Evolutionary conservation across 2,888 invertebrate genomes (phyloP).

Genomic region (Leptinotarsa tumamoca): DNA sequence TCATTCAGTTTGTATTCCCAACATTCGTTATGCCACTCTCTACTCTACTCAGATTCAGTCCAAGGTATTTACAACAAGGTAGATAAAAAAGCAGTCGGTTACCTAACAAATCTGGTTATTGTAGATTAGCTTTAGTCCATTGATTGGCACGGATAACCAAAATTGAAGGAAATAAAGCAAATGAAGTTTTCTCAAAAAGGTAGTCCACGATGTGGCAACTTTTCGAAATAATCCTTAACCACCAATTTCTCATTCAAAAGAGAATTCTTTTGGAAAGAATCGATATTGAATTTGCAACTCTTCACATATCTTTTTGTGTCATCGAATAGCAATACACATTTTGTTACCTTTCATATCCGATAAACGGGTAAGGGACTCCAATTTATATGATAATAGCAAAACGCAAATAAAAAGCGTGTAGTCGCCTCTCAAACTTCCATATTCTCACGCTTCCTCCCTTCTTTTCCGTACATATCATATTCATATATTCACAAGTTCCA

Average conservation of each 20-base stretch:
- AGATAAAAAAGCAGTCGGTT: no score
- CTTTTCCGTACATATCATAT: constrained; percentile 7
- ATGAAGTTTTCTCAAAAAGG: no score
- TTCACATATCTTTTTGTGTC: constrained; percentile 20
- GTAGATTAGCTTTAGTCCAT: no score
- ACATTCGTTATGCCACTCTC: no score
- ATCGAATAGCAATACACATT: constrained; percentile 33
- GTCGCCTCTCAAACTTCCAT: constrained; percentile 19
- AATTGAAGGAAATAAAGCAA: no score
- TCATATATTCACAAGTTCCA: constrained; percentile 19
- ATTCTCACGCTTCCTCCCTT: constrained; percentile 10
- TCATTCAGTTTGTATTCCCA: no score
- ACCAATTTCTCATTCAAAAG: background rate
- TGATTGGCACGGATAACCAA: no score
- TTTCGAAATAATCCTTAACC: no score
- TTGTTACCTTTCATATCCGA: constrained; percentile 32
- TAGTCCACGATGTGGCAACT: no score
- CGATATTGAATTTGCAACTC: background rate
- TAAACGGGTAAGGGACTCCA: constrained; percentile 29
- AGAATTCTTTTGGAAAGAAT: background rate
- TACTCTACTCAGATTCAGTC: no score
- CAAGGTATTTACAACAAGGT: no score
- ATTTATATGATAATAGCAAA: constrained; percentile 40
- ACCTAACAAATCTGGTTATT: no score
- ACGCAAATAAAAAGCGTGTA: constrained; percentile 35